Conservation (phyloP, 1,140 invertebrate genomes). For the Thaumatotibia leucotreta region DNA sequence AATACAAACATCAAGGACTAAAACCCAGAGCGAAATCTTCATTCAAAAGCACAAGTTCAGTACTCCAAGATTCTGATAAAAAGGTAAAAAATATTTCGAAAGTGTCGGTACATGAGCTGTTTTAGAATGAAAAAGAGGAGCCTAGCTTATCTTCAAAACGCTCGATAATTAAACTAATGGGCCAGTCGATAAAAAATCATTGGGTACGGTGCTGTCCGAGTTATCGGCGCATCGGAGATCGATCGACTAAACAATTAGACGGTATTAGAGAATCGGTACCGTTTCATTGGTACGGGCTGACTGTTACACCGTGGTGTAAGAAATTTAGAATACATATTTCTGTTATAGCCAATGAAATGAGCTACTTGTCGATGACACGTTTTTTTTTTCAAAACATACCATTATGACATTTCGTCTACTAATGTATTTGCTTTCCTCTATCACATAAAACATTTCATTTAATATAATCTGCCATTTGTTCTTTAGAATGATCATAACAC, state of each 20-base stretch:
- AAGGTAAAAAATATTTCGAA: not conserved
- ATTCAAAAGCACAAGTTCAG: not conserved
- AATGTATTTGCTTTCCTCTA: no score
- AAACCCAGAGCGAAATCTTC: not conserved
- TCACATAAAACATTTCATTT: no score
- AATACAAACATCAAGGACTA: no score
- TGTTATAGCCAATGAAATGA: no score
- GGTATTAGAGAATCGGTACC: slow-evolving; percentile 48
- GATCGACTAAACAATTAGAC: slow-evolving; percentile 54
- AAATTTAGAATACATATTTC: no score
- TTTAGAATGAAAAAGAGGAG: not conserved
- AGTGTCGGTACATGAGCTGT: not conserved
- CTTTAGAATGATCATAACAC: no score
- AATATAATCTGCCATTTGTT: no score
- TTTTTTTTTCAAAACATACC: no score
- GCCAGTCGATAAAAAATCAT: slow-evolving; percentile 4
- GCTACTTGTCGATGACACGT: no score
- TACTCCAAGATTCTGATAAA: not conserved
- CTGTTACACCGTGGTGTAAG: slow-evolving; percentile 34
- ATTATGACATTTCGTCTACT: no score
- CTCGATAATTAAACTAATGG: slow-evolving; percentile 13
- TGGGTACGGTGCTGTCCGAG: slow-evolving; percentile 16
- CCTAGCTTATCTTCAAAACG: slow-evolving; percentile 2
- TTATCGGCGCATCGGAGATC: slow-evolving; percentile 29
- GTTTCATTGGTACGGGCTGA: slow-evolving; percentile 25